phyloP scores from a whole-genome alignment of 2,113 vertebrate genomes.

The Engraulis encrasicolus region DNA sequence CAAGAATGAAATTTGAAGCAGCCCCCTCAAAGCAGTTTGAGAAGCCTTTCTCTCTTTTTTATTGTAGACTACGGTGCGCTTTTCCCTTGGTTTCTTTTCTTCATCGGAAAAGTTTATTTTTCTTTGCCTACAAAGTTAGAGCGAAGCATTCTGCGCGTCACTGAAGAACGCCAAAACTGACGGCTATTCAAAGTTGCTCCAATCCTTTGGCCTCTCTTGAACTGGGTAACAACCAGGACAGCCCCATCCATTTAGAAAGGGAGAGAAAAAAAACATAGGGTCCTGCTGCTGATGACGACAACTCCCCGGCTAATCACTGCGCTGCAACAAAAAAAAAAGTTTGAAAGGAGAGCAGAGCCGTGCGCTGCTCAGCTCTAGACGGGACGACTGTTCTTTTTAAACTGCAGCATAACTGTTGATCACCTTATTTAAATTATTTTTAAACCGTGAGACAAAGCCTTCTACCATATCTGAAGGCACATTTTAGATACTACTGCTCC shows the following conservation, averaged over 20 bases:
- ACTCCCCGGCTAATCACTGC: constrained; percentile 58
- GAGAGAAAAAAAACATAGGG: constrained; percentile 46
- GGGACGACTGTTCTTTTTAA: not conserved
- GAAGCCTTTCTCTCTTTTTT: constrained; percentile 62
- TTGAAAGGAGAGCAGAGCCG: not conserved
- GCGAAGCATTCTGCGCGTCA: constrained; percentile 64
- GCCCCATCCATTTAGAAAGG: constrained; percentile 76
- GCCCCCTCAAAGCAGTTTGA: constrained; percentile 55
- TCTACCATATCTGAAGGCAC: not conserved
- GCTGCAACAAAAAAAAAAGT: constrained; percentile 34
- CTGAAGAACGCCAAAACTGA: constrained; percentile 61
- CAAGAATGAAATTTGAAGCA: constrained; percentile 50
- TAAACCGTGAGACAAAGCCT: not conserved
- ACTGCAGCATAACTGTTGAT: not conserved
- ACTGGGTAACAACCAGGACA: constrained; percentile 70
- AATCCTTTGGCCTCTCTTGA: constrained; percentile 73
- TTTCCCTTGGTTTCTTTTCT: constrained; percentile 47
- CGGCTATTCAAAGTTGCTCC: constrained; percentile 66
- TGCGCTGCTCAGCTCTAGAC: no score
- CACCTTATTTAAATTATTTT: not conserved
- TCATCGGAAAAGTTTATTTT: constrained; percentile 60
- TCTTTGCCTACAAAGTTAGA: constrained; percentile 57
- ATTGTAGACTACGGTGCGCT: constrained; percentile 56
- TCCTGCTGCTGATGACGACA: constrained; percentile 75
- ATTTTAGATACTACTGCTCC: not conserved